Conservation (phyloP, 2,888 invertebrate species). For the Drosophila multiciliata region DNA sequence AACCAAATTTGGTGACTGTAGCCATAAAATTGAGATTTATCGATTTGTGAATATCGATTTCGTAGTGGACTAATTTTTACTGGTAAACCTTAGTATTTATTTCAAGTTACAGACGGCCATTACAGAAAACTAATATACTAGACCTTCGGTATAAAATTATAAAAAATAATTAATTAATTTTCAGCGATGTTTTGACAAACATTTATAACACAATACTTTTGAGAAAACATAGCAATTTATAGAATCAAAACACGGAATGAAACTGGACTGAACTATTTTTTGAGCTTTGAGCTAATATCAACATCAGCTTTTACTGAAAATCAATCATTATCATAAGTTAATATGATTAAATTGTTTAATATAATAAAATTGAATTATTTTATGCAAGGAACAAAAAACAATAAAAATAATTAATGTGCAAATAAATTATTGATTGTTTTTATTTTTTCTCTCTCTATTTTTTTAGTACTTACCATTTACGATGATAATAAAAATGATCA, state of each 20-base stretch:
- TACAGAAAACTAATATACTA: too few relatives aligned
- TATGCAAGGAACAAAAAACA: not conserved
- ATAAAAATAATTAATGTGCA: not conserved
- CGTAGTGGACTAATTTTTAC: too few relatives aligned
- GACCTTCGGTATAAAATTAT: too few relatives aligned
- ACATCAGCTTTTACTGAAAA: not conserved
- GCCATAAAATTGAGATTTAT: too few relatives aligned
- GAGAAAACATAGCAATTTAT: not conserved
- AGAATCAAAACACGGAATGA: not conserved
- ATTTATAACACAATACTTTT: not conserved
- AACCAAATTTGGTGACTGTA: too few relatives aligned
- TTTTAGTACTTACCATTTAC: conserved; percentile 83
- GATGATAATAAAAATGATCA: conserved; percentile 85
- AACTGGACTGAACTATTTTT: not conserved
- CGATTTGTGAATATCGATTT: too few relatives aligned
- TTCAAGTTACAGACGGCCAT: too few relatives aligned
- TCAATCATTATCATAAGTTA: too few relatives aligned
- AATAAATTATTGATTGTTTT: not conserved
- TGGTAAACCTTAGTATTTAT: too few relatives aligned
- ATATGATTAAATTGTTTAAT: not conserved
- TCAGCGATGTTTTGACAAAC: not conserved
- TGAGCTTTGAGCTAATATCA: not conserved
- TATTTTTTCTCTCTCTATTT: not conserved
- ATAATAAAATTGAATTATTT: not conserved
- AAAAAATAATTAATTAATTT: too few relatives aligned